Evolutionary conservation across 2,113 vertebrate species (phyloP).

Genomic region (Otus sunia): DNA sequence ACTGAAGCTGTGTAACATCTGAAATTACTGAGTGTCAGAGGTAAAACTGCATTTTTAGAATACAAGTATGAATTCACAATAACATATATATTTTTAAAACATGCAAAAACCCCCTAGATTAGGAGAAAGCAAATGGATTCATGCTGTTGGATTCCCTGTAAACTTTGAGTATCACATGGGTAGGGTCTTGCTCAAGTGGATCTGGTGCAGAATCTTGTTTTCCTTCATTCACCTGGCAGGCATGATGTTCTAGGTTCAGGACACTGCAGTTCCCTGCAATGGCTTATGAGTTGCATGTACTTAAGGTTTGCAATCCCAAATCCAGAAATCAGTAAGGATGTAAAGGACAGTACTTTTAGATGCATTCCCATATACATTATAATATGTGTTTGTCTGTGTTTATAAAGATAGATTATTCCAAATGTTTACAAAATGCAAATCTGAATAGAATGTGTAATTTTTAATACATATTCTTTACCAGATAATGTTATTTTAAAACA

Average conservation of each 20-base stretch:
- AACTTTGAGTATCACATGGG: not conserved
- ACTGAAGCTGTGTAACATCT: not conserved
- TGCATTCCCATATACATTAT: not conserved
- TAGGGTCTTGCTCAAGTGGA: not conserved
- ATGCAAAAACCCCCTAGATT: not conserved
- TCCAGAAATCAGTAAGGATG: not conserved
- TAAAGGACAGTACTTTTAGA: not conserved
- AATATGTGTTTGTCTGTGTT: not conserved
- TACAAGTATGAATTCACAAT: not conserved
- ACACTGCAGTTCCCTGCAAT: not conserved
- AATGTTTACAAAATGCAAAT: not conserved
- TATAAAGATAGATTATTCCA: not conserved
- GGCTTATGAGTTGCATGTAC: not conserved
- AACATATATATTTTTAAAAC: not conserved
- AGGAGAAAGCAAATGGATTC: not conserved
- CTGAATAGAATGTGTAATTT: not conserved
- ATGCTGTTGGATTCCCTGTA: not conserved
- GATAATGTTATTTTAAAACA: not conserved
- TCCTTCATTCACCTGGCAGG: not conserved
- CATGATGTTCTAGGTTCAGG: not conserved
- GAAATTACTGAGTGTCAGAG: not conserved
- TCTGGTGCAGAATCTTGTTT: not conserved
- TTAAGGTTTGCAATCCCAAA: not conserved
- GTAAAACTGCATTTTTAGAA: not conserved
- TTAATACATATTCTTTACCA: not conserved